Evolutionary conservation across 2,797 vertebrate genomes (phyloP), one percentile per base, ranked within the genome.

Genomic region (Petrocephalus sullivani): DNA sequence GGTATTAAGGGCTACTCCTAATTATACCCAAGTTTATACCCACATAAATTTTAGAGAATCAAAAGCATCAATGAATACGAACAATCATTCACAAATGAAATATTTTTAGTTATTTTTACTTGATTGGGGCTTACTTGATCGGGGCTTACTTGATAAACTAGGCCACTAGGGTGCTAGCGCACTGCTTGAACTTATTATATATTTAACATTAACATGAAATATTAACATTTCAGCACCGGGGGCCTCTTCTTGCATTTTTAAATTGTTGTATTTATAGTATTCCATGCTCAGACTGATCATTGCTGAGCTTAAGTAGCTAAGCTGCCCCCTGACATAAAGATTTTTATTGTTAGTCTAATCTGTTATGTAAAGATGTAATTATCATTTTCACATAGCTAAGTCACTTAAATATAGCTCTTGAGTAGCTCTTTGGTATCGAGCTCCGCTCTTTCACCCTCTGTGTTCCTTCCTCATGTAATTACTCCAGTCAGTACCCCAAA

Each of bases 341-440:
- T 21, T 51, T 51, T 82, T 51, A 23, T 84, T 84, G 28, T 84
- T 53, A 84, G 28, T 84, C 19, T 84, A 54, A 23, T 28, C 19
- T 84, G 51, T 84, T 84, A 84, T 54, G 51, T 84, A 53, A 84
- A 84, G 4, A 84, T 21, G 28, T 54, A 51, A 83, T 83, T 83
- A 54, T 54, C 81, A 1, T 83, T 83, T 51, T 28, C 19, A 49
- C 81, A 83, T 12, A 54, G 49, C 49, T 4, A 53, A 23, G 49
- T 53, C 21, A 6, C 81, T 54, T 54, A 83, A 83, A 54, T 53
- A 23, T 54, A 83, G 49, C 49, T 54, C 4, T 54, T 21, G 8
- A 84, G 81, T 84, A 16, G 3, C 19, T 51, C 19, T 9, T 83
- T 21, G 10, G 49, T 84, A 12, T 53, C 28, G 19, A 54, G 19